Base-by-base conservation (phyloP, 2,797 vertebrate genomes). In the Nyctalus aviator region DNA sequence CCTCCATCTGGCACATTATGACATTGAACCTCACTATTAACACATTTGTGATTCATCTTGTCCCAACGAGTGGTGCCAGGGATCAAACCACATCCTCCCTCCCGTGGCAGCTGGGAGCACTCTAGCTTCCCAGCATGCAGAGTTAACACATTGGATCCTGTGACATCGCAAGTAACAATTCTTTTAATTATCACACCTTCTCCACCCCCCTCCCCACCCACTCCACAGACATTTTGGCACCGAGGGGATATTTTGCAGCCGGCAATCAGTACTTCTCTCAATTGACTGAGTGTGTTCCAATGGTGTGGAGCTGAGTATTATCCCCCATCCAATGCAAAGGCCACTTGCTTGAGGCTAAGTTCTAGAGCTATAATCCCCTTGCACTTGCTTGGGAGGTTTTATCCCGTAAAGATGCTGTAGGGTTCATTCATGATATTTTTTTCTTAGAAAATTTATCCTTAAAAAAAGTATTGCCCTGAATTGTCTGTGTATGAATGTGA, bases 161-260 rank as follows among this genome's bases (percentile, higher is more conserved):
- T 96, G 98, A 98, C 98, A 98, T 97, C 73, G 50, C 96, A 97
- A 98, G 97, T 96, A 97, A 97, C 97, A 98, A 97, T 98, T 97
- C 98, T 98, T 98, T 98, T 98, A 97, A 95, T 98, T 98, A 98
- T 98, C 98, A 97, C 97, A 98, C 97, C 97, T 98, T 98, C 98
- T 93, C 84, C 96, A 93, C 97, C 97, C 96, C 97, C 96, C 95
- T 91, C 95, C 95, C 97, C 64, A 23, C 97, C 97, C 96, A 84
- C 86, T 97, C 95, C 95, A 97, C 97, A 96, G 96, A 97, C 95
- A 95, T 96, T 97, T 97, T 98, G 98, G 97, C 97, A 97, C 87
- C 94, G 78, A 82, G 96, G 95, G 96, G 97, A 96, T 97, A 97
- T 96, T 97, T 86, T 84, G 5, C 96, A 97, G 97, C 97, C 97